These are phyloP conservation scores for Halcyon leucocephala DNA, from an alignment of 2,797 vertebrate species.

Conservation along the genomic window DNA sequence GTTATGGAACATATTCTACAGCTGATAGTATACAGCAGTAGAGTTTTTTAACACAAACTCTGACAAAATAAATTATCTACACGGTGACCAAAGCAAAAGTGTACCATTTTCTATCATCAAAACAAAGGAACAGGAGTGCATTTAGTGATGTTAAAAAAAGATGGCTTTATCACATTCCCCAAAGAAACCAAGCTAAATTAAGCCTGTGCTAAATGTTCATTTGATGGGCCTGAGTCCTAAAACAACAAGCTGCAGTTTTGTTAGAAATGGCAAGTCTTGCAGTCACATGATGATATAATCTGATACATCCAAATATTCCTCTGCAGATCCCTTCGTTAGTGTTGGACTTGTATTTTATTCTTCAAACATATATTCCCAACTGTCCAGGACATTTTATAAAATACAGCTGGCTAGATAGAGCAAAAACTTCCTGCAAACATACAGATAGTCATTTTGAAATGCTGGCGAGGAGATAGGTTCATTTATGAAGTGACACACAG, in stretches of 20 bases:
- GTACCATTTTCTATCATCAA: not conserved
- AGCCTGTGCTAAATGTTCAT: not conserved
- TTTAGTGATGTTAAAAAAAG: not conserved
- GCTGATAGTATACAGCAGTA: not conserved
- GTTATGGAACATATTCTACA: not conserved
- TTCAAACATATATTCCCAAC: not conserved
- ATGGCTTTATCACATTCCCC: not conserved
- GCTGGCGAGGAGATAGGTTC: not conserved
- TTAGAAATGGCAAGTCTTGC: not conserved
- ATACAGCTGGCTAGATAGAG: not conserved
- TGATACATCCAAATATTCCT: not conserved
- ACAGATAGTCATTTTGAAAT: not conserved
- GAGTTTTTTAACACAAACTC: not conserved
- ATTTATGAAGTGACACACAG: not conserved
- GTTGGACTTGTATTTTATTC: not conserved
- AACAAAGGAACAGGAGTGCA: not conserved
- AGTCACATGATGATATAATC: not conserved
- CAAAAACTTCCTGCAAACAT: not conserved
- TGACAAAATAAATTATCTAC: not conserved
- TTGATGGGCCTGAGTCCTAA: not conserved
- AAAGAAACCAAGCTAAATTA: not conserved
- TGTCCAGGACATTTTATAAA: not conserved
- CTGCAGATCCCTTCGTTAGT: not conserved
- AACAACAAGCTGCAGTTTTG: not conserved
- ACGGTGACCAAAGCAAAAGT: not conserved